Base-by-base conservation (phyloP, 2,797 vertebrate genomes). In the Muraenolepis orangiensis region DNA sequence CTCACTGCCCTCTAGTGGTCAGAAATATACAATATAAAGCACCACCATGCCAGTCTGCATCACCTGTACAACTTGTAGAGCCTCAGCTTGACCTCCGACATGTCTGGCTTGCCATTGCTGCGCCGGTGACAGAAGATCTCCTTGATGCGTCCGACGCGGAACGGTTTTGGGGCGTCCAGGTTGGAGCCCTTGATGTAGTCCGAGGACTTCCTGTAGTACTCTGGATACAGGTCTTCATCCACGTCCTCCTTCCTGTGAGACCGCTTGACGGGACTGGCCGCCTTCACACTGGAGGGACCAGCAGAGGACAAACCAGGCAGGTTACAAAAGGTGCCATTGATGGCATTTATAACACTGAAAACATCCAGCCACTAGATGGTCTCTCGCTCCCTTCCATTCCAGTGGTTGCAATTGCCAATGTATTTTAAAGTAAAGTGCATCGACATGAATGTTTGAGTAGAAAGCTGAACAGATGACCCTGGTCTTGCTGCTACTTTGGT, bases 131-230 rank as follows among this genome's bases (percentile, higher is more conserved):
- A 97, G 87, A 94, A 98, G 82, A 99, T 98, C 87, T 97, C 95
- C 76, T 94, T 95, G 84, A 99, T 94, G 57, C 97, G 95, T 0
- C 96, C 97, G 0, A 99, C 80, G 1, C 97, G 94, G 80, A 94
- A 99, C 0, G 98, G 97, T 31, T 97, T 93, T 0, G 98, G 97
- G 0, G 96, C 96, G 0, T 98, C 96, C 81, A 95, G 87, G 91
- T 99, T 99, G 84, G 97, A 98, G 4, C 98, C 98, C 81, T 99
- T 99, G 80, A 99, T 99, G 88, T 99, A 99, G 82, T 99, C 98
- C 0, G 98, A 98, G 18, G 95, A 98, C 42, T 99, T 99, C 4
- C 98, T 93, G 91, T 99, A 99, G 78, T 99, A 96, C 83, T 99
- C 98, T 0, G 98, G 97, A 80, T 98, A 96, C 73, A 98, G 87